Conservation (phyloP, 2,113 vertebrate species). For the Natator depressus region DNA sequence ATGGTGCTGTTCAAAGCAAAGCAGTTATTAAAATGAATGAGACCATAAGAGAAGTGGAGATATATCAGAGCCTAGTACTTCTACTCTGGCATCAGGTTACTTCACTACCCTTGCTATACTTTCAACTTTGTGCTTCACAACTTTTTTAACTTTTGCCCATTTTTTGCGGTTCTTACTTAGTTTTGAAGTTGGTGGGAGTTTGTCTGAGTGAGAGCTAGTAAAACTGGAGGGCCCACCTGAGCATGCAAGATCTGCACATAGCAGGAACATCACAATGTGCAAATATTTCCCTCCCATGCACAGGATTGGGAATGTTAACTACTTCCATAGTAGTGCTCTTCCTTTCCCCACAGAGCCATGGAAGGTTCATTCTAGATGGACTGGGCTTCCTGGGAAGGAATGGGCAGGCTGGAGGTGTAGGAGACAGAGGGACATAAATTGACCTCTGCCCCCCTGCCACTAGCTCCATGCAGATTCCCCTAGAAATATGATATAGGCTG, state of each 20-base stretch:
- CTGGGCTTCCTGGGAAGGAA: not conserved
- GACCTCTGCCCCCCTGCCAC: not conserved
- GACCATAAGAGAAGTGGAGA: not conserved
- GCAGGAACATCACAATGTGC: not conserved
- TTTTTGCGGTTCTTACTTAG: not conserved
- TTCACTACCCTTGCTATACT: not conserved
- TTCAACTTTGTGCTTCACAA: not conserved
- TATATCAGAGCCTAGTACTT: not conserved
- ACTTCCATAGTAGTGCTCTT: rapidly evolving
- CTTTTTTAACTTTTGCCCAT: not conserved
- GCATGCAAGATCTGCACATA: not conserved
- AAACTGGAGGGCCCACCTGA: not conserved
- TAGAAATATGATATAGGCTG: not conserved
- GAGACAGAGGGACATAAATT: not conserved
- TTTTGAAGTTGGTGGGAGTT: not conserved
- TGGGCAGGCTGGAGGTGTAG: not conserved
- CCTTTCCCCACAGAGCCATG: not conserved
- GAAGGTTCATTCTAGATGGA: not conserved
- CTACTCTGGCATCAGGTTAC: not conserved
- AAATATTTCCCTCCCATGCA: not conserved
- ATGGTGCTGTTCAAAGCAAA: not conserved
- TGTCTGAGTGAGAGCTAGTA: not conserved
- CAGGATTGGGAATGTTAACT: not conserved
- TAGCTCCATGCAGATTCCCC: not conserved
- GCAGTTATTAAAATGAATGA: not conserved